Conservation (phyloP, 2,113 vertebrate species). For the Cranoglanis bouderius region DNA sequence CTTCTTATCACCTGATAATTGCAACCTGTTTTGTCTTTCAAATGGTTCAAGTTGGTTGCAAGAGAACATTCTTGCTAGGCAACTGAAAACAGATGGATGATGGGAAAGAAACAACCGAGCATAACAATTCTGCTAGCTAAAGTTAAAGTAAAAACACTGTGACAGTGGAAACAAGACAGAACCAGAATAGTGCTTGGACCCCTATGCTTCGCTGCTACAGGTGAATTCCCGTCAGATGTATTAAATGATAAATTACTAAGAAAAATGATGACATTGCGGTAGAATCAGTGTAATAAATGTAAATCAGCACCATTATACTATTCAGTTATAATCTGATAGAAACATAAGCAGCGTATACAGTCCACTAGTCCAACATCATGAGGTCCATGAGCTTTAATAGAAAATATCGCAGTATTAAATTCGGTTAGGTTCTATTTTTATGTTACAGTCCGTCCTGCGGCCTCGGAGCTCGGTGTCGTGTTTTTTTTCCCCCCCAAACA, state of each 20-base stretch:
- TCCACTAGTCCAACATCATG: background rate
- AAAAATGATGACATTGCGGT: background rate
- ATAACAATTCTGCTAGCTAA: background rate
- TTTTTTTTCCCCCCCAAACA: constrained; percentile 57
- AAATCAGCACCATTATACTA: background rate
- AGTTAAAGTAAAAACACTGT: background rate
- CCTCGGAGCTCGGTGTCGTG: background rate
- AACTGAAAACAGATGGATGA: background rate
- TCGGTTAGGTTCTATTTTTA: background rate
- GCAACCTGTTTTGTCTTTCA: background rate
- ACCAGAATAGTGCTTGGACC: background rate
- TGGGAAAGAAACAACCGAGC: background rate
- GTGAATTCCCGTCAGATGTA: background rate
- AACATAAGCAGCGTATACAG: background rate
- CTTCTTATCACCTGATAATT: background rate
- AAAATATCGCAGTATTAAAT: background rate
- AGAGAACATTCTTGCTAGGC: background rate
- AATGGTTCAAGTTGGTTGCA: background rate
- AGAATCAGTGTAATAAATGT: background rate
- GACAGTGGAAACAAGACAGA: background rate
- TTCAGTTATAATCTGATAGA: background rate
- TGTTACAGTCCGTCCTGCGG: background rate
- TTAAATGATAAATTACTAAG: background rate
- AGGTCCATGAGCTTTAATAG: background rate
- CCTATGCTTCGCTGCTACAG: background rate